Evolutionary conservation across 2,888 invertebrate species (phyloP).

Genomic region (Drosophila phalerata): DNA sequence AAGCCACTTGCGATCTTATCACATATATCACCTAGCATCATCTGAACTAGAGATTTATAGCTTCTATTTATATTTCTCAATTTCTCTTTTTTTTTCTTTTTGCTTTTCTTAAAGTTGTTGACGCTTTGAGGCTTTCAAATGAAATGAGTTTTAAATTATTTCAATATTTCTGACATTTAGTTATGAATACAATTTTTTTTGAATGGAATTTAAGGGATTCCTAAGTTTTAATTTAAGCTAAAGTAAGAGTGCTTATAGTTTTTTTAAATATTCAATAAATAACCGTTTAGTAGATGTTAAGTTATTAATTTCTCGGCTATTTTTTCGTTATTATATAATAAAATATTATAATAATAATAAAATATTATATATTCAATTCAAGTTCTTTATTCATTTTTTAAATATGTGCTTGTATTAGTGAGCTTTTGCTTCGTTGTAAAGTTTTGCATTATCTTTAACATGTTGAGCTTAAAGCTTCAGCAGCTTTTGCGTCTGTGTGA

Average conservation of each 20-base stretch:
- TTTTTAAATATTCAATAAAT: too few species aligned
- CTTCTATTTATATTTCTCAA: slow-evolving; percentile 2
- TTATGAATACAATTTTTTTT: background rate
- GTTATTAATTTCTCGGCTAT: too few species aligned
- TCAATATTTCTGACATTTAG: background rate
- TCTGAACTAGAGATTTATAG: slow-evolving; percentile 42
- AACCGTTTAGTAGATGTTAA: too few species aligned
- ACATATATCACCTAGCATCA: slow-evolving; percentile 51
- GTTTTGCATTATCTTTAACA: background rate
- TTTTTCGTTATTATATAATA: too few species aligned
- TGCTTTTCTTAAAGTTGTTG: slow-evolving; percentile 38
- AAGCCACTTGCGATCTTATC: slow-evolving; percentile 58
- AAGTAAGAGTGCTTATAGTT: background rate
- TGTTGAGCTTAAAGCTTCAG: background rate
- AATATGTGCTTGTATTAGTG: background rate
- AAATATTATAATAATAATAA: too few species aligned
- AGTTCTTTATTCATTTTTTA: background rate
- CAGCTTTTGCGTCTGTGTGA: background rate
- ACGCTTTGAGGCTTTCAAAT: slow-evolving; percentile 26
- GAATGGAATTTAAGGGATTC: background rate
- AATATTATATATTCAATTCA: too few species aligned
- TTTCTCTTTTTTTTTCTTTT: background rate
- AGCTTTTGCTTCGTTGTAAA: background rate
- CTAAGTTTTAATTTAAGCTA: background rate
- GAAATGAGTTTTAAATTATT: slow-evolving; percentile 10